phyloP scores from a whole-genome alignment of 2,797 vertebrate genomes.

The Aeoliscus strigatus region DNA sequence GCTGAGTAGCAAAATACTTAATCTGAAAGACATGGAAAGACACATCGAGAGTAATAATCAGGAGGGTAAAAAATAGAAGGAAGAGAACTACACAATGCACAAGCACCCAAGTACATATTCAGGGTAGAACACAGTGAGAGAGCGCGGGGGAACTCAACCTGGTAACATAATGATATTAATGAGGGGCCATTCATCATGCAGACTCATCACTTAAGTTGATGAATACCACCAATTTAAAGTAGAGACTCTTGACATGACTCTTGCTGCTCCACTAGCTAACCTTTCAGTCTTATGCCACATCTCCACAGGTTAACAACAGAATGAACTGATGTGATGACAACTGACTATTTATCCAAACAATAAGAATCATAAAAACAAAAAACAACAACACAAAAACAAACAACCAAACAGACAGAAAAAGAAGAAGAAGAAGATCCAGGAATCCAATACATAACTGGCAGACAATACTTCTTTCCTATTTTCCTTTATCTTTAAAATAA shows the following conservation, averaged over 20 bases:
- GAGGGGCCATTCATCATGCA: slow-evolving; percentile 65
- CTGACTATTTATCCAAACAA: too few relatives aligned
- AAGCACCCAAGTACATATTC: slow-evolving; percentile 9
- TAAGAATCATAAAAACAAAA: too few relatives aligned
- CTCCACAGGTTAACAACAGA: slow-evolving; percentile 30
- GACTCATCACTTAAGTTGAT: slow-evolving; percentile 72
- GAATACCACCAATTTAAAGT: slow-evolving; percentile 69
- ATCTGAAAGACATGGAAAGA: too few relatives aligned
- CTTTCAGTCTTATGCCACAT: slow-evolving; percentile 59
- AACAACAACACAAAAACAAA: too few relatives aligned
- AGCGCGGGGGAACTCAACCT: slow-evolving; percentile 39
- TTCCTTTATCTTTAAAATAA: too few relatives aligned
- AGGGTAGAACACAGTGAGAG: slow-evolving; percentile 22
- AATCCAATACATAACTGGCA: too few relatives aligned
- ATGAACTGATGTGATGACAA: slow-evolving; percentile 18
- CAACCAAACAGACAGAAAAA: too few relatives aligned
- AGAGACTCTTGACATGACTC: slow-evolving; percentile 60
- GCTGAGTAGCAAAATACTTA: too few relatives aligned
- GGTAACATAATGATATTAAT: slow-evolving; percentile 70
- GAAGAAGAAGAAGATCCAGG: too few relatives aligned
- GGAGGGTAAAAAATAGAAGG: too few relatives aligned
- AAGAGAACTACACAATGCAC: background rate
- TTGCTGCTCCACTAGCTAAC: slow-evolving; percentile 51
- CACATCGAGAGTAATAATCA: too few relatives aligned
- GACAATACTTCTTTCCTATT: too few relatives aligned